These are phyloP conservation scores for Drosophila histrio DNA, from an alignment of 2,888 invertebrate genomes.

Conservation along the genomic window DNA sequence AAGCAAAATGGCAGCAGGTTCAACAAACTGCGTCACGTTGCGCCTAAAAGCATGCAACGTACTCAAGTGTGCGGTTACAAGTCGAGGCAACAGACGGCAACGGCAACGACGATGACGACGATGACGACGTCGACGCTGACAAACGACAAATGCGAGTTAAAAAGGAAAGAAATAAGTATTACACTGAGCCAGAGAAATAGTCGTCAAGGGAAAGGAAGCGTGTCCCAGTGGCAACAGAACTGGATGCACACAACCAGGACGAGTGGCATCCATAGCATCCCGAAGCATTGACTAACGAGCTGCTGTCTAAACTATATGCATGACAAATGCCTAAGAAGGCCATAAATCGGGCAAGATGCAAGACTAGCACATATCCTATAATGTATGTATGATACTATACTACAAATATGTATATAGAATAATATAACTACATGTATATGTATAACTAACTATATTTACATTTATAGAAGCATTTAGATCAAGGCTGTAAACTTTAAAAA, in stretches of 20 bases:
- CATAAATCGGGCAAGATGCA: neutral
- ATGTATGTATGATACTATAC: neutral
- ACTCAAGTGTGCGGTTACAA: slow-evolving; percentile 73
- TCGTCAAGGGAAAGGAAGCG: slow-evolving; percentile 38
- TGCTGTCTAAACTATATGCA: slow-evolving; percentile 36
- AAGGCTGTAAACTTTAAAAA: too few species aligned
- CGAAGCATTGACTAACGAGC: slow-evolving; percentile 49
- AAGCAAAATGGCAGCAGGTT: slow-evolving; percentile 46
- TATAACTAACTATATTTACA: too few species aligned
- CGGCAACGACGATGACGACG: slow-evolving; percentile 13
- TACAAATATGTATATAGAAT: too few species aligned
- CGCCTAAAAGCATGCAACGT: slow-evolving; percentile 74
- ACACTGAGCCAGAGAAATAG: slow-evolving; percentile 32
- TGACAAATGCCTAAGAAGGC: slow-evolving; percentile 11
- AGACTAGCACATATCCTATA: slow-evolving; percentile 23
- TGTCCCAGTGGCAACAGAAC: slow-evolving; percentile 28
- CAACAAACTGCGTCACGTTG: slow-evolving; percentile 76
- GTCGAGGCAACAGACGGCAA: slow-evolving; percentile 60
- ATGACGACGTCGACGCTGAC: slow-evolving; percentile 40
- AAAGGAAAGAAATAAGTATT: slow-evolving; percentile 42
- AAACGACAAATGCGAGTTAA: slow-evolving; percentile 73
- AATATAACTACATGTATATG: too few species aligned
- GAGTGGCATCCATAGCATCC: slow-evolving; percentile 24
- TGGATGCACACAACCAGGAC: slow-evolving; percentile 8
- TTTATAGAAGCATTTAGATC: too few species aligned